Evolutionary conservation across 2,888 invertebrate genomes (phyloP), one percentile per base, ranked within the genome.

Genomic region (Temnothorax unifasciatus): DNA sequence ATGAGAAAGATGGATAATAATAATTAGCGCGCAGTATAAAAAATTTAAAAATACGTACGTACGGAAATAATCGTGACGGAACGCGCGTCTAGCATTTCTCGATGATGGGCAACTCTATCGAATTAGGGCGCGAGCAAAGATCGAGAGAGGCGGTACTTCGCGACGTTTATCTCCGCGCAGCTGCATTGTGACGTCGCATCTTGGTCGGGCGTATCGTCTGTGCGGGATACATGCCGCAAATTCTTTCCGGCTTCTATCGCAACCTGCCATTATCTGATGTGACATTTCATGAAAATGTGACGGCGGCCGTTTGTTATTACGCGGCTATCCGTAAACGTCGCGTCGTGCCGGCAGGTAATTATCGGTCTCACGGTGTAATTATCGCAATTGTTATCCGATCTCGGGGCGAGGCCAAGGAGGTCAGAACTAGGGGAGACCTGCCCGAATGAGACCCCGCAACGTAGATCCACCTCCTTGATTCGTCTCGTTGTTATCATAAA

Each of bases 231-330:
- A 29, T 25, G 57, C 50, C 44, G 64, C 68, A 54, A 64, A 54
- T 84, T 76, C 82, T 87, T 90, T 86, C 73, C 88, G 81, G 64
- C 75, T 64, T 84, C 85, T 73, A 59, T 81, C 86, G 87, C 87
- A 91, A 91, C 87, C 79, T 73, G 68, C 68, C 85, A 88, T 92
- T 93, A 93, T 92, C 92, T 90, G 93, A 93, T 92, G 89, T 93
- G 92, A 92, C 92, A 93, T 93, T 92, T 92, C 91, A 92, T 91
- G 92, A 92, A 92, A 92, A 92, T 93, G 91, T 91, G 92, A 93
- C 90, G 91, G 84, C 86, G 87, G 76, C 86, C 83, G 86, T 90
- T 91, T 87, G 86, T 91, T 89, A 90, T 90, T 88, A 86, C 87
- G 64, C 64, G 84, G 81, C 83, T 77, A 61, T 83, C 83, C 79